Evolutionary conservation across 2,797 vertebrate genomes (phyloP), one percentile per base, ranked within the genome.

Genomic region (Typhlichthys subterraneus): DNA sequence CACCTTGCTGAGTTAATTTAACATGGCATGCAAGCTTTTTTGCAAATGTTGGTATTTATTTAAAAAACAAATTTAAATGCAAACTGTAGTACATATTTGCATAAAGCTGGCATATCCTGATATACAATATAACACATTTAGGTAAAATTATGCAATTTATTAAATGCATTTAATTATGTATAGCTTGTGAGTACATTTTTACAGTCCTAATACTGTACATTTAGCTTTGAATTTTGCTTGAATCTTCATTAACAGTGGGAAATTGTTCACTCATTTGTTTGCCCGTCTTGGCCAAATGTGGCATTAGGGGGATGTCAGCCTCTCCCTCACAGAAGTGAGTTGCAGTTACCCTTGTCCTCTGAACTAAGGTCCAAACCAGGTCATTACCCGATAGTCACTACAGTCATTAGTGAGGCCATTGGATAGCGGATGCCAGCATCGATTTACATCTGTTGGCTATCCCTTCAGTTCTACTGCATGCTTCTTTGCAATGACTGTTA

Each of bases 361-460:
- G 69, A 76, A 69, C 68, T 66, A 47, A 63, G 59, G 45, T 59
- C 11, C 49, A 57, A 81, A 73, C 61, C 64, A 68, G 81, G 70
- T 66, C 68, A 52, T 59, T 45, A 70, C 50, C 67, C 38, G 17
- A 12, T 12, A 5, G 38, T 68, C 51, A 73, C 69, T 55, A 70
- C 52, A 19, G 55, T 15, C 61, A 76, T 60, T 48, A 5, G 23
- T 31, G 14, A 38, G 59, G 55, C 59, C 59, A 45, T 15, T 65
- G 52, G 23, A 17, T 23, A 67, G 23, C 49, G 45, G 61, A 53
- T 59, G 63, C 15, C n/a, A 17, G 11, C 12, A 17, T 69, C 65
- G 59, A 63, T 2, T 17, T 23, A 74, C 67, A 71, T 62, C 45
- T 79, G 45, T 6, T 38, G 19, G 29, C 33, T 31, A 67, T 61